Evolutionary conservation across 2,888 invertebrate genomes (phyloP).

Genomic region (Eupithecia inturbata): DNA sequence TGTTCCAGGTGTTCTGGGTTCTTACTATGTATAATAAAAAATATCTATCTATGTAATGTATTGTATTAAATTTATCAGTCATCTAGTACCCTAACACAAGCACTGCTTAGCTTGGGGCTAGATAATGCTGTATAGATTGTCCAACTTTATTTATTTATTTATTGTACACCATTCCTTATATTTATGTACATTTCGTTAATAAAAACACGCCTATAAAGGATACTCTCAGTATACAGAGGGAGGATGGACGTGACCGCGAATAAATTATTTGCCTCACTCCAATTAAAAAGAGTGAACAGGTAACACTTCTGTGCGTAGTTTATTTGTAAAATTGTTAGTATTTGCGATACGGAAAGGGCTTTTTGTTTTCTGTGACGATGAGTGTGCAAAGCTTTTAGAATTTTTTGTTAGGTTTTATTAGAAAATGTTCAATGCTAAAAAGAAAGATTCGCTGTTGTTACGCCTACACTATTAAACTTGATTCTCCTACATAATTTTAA

Average conservation of each 20-base stretch:
- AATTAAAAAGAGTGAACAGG: slow-evolving; percentile 61
- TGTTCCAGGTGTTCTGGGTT: too few species aligned
- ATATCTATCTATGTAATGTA: too few species aligned
- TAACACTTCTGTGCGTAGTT: slow-evolving; percentile 37
- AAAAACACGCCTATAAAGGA: slow-evolving; percentile 41
- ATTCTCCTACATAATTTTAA: too few species aligned
- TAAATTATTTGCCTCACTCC: slow-evolving; percentile 63
- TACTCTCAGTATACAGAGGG: slow-evolving; percentile 41
- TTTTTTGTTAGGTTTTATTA: neutral
- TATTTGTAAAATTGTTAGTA: slow-evolving; percentile 20
- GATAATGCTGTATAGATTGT: too few species aligned
- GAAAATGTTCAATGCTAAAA: too few species aligned
- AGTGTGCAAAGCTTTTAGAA: neutral
- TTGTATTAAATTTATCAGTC: too few species aligned
- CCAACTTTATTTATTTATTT: too few species aligned
- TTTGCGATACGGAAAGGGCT: slow-evolving; percentile 4
- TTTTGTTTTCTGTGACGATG: neutral
- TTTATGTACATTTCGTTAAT: slow-evolving; percentile 33
- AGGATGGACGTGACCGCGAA: slow-evolving; percentile 56
- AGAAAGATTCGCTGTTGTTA: too few species aligned
- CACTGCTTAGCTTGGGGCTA: too few species aligned
- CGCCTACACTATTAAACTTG: too few species aligned
- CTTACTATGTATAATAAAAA: too few species aligned
- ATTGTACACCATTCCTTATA: slow-evolving; percentile 15
- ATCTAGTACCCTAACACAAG: too few species aligned